Conservation (phyloP, 2,888 invertebrate species). For the Acanthosepion pharaonis region DNA sequence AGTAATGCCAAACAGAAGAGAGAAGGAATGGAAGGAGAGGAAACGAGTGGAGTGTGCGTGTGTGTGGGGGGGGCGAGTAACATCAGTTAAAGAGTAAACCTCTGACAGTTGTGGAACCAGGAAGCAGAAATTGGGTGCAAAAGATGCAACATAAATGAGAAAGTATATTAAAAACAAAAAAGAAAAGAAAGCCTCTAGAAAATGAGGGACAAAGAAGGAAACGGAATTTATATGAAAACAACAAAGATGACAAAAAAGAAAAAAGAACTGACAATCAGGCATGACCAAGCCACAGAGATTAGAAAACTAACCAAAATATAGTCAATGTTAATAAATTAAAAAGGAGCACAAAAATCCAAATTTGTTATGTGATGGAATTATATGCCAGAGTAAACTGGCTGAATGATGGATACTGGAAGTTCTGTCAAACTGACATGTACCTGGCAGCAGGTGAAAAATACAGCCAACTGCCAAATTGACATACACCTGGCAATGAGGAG, state of each 20-base stretch:
- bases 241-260: background rate
- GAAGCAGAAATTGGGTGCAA: slow-evolving; percentile 11
- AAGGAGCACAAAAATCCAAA: too few species aligned
- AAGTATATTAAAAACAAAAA: background rate
- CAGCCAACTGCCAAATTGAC: too few species aligned
- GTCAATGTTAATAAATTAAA: too few species aligned
- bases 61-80: background rate
- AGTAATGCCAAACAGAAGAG: background rate
- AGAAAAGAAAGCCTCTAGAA: background rate
- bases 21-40: background rate
- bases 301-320: too few species aligned
- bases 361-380: too few species aligned
- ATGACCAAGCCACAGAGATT: too few species aligned
- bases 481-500: too few species aligned
- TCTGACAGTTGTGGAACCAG: slow-evolving; percentile 11
- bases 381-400: too few species aligned
- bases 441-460: too few species aligned
- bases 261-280: background rate
- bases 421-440: too few species aligned
- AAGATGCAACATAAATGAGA: background rate
- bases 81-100: background rate
- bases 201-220: too few species aligned
- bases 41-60: background rate
- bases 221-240: background rate
- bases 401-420: too few species aligned